Evolutionary conservation across 2,113 vertebrate genomes (phyloP), one percentile per base, ranked within the genome.

Genomic region (Ochotona curzoniae): DNA sequence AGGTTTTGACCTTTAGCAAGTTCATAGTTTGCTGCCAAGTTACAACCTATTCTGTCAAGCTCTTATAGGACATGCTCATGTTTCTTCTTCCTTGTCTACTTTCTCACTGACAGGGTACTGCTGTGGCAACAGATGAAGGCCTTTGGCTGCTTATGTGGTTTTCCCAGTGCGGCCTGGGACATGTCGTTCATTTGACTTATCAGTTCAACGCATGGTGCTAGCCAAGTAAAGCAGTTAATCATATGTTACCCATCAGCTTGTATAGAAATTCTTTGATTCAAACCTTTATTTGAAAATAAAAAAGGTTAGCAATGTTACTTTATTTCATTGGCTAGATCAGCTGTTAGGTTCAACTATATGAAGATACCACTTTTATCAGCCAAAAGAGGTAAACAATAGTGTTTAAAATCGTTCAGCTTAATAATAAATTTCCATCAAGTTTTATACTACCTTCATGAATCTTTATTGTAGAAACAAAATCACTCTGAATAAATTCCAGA

Each of bases 1-100:
- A 96, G 92, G 96, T 96, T 97, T 96, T 97, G 97, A 97, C 96
- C 97, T 97, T 96, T 97, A 94, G 74, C 87, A 91, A 94, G 87
- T 91, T 90, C 89, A 74, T 25, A 80, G 64, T 85, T 87, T 75
- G 60, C 70, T 96, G 95, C 96, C 94, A 96, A 96, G 85, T 82
- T 90, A 91, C 74, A 95, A 81, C 89, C 95, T 96, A 69, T 90
- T 85, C 87, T 89, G 85, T 95, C 73, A 89, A 21, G 79, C 61
- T 64, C 88, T 64, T 66, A 83, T 84, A 79, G 89, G 95, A 89
- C 93, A 63, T 0, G 21, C 69, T 83, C 89, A 7, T 60, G 57
- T 89, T 67, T 87, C 64, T 66, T 67, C 47, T 82, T 93, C 73
- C 93, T 85, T 44, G 26, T 90, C 75, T 87, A 66, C 70, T 91